These are phyloP conservation scores for Drosophila dives DNA, from an alignment of 2,888 invertebrate genomes.

Conservation along the genomic window DNA sequence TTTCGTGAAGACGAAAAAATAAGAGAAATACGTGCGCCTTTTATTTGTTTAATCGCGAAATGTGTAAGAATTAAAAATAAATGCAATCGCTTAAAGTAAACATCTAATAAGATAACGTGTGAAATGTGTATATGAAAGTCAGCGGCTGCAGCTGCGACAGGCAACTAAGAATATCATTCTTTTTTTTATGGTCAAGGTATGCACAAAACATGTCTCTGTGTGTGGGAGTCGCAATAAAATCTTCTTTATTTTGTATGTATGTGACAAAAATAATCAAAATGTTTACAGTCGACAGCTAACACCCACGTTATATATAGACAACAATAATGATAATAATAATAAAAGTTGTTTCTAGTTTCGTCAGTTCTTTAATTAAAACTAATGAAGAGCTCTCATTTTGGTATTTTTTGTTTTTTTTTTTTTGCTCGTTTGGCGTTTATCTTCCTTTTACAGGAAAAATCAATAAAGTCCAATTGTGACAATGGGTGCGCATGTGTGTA, in stretches of 20 bases:
- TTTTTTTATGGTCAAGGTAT: constrained; percentile 61
- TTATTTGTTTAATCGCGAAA: constrained; percentile 64
- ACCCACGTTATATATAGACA: constrained; percentile 15
- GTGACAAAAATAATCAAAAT: constrained; percentile 59
- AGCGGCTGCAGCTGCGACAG: constrained; percentile 45
- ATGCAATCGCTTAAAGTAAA: constrained; percentile 55
- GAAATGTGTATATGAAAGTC: constrained; percentile 46
- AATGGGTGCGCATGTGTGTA: constrained; percentile 50
- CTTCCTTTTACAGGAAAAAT: constrained; percentile 77
- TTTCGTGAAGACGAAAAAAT: constrained; percentile 1
- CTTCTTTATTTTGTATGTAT: constrained; percentile 60
- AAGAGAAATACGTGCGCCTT: constrained; percentile 35
- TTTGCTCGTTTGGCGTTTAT: constrained; percentile 33
- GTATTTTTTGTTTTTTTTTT: constrained; percentile 20
- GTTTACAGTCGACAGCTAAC: constrained; percentile 29
- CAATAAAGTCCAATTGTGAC: constrained; percentile 73
- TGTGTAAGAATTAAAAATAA: constrained; percentile 53
- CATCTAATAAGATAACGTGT: constrained; percentile 57
- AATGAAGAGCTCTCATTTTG: constrained; percentile 24
- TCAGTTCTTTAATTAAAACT: constrained; percentile 32
- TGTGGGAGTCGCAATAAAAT: constrained; percentile 74
- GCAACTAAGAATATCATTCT: constrained; percentile 38
- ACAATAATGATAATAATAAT: neutral
- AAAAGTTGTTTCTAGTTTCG: constrained; percentile 5
- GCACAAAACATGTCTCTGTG: constrained; percentile 56